These are phyloP conservation scores for Diadema setosum DNA, from an alignment of 35 echinoderm and acorn worm genomes.

Conservation along the genomic window DNA sequence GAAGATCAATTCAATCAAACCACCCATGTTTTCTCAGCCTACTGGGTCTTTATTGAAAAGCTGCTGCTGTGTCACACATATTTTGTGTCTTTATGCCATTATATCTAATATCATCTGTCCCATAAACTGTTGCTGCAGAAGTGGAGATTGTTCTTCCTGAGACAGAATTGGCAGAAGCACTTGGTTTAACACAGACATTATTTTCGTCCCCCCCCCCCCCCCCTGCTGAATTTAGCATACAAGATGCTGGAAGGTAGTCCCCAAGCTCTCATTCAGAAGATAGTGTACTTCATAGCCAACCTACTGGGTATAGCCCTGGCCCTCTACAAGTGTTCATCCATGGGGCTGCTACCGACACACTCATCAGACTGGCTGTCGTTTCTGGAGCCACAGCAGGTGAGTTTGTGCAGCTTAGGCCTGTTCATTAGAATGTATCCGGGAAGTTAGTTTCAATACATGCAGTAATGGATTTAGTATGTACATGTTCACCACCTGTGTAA, in stretches of 20 bases:
- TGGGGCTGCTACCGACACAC: conserved; percentile 94
- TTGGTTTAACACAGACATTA: no score
- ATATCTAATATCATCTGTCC: no score
- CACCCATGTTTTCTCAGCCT: no score
- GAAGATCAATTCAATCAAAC: no score
- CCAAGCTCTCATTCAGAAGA: conserved; percentile 79
- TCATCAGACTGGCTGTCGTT: conserved; percentile 99
- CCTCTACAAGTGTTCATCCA: conserved; percentile 92
- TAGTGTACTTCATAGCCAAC: conserved; percentile 77
- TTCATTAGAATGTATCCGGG: background rate
- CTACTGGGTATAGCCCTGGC: conserved; percentile 86
- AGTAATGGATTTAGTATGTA: background rate
- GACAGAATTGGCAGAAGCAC: no score
- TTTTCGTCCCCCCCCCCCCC: no score
- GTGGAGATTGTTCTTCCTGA: no score
- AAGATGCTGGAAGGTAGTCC: conserved; percentile 95
- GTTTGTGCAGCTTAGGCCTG: background rate
- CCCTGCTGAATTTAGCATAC: no score
- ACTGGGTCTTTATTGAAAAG: no score
- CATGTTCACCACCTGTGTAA: background rate
- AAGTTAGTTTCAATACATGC: background rate
- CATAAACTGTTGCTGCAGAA: no score
- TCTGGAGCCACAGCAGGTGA: conserved; percentile 91
- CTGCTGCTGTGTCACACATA: no score
- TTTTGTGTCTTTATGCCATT: no score